Base-by-base conservation (phyloP, 2,797 vertebrate species). In the Otolemur crassicaudatus region DNA sequence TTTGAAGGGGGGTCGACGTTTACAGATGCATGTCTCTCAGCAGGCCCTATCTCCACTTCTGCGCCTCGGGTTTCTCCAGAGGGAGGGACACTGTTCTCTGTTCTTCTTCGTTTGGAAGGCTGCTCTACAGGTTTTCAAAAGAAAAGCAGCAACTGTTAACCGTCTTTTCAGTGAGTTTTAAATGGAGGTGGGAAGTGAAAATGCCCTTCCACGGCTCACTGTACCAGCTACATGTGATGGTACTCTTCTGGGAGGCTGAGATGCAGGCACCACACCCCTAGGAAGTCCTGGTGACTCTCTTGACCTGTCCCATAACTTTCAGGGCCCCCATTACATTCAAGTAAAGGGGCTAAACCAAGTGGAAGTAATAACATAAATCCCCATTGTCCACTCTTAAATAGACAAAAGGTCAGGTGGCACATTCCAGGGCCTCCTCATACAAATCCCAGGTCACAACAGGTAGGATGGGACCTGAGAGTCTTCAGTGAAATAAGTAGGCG, bases 21-120 rank as follows among this genome's bases (percentile, higher is more conserved):
- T 27, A 23, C 91, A 27, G 91, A 96, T 0, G 34, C 23, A 0
- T 98, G 99, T 11, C 98, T 99, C 40, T 99, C 99, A 29, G 98
- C 98, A 1, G 99, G 97, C 4, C 99, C 99, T 0, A 95, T 94
- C 95, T 99, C 99, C 0, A 98, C 99, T 79, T 99, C 99, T 98
- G 99, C 99, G 91, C 97, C 98, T 40, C 99, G 99, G 0, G 98
- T 98, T 5, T 87, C 97, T 1, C n/a, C 93, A 0, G 88, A 93
- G 1, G 89, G 60, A 1, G 87, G 27, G 0, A 97, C 93, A 23
- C 99, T 98, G 2, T 98, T 98, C 0, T 99, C 99, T 16, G 98
- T 98, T 97, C 97, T 98, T 49, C 98, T 98, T 80, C 98, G 99
- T 98, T 99, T 99, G 75, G 98, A 97, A 91, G 99, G 99, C 97